Evolutionary conservation across 2,113 vertebrate species (phyloP).

Genomic region (Puffinus mauretanicus): DNA sequence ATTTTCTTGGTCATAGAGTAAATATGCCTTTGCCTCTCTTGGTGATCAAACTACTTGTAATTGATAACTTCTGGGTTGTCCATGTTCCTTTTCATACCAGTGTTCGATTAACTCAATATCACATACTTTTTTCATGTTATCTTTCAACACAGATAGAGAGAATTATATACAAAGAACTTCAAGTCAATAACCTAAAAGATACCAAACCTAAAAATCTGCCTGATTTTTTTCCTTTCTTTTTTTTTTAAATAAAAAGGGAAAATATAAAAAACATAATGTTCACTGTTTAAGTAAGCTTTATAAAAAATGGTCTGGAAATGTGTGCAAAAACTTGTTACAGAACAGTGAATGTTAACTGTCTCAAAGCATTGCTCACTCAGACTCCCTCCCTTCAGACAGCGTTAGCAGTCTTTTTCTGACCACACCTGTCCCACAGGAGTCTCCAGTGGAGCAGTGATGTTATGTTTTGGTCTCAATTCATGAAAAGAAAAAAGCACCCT

Average conservation of each 20-base stretch:
- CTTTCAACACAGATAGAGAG: neutral
- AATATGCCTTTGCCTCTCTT: neutral
- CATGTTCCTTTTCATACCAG: neutral
- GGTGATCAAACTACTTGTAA: neutral
- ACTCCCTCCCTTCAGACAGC: constrained; percentile 11
- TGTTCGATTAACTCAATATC: neutral
- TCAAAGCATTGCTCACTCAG: constrained; percentile 20
- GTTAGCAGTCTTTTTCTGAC: constrained; percentile 48
- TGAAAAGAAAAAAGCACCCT: constrained; percentile 16
- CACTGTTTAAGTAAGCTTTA: neutral
- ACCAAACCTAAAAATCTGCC: neutral
- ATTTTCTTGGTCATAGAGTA: neutral
- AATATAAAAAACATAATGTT: neutral
- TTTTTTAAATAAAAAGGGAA: neutral
- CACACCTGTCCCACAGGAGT: constrained; percentile 67
- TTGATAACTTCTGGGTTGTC: neutral
- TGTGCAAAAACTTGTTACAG: neutral
- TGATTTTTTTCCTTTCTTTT: neutral
- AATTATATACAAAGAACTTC: neutral
- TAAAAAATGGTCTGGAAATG: neutral
- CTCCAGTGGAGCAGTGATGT: constrained; percentile 35
- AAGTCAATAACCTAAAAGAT: neutral
- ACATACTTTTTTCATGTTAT: neutral
- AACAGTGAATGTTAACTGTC: neutral
- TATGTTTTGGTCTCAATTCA: constrained; percentile 56